Base-by-base conservation (phyloP, 2,888 invertebrate species). In the Drosophila ezoana region DNA sequence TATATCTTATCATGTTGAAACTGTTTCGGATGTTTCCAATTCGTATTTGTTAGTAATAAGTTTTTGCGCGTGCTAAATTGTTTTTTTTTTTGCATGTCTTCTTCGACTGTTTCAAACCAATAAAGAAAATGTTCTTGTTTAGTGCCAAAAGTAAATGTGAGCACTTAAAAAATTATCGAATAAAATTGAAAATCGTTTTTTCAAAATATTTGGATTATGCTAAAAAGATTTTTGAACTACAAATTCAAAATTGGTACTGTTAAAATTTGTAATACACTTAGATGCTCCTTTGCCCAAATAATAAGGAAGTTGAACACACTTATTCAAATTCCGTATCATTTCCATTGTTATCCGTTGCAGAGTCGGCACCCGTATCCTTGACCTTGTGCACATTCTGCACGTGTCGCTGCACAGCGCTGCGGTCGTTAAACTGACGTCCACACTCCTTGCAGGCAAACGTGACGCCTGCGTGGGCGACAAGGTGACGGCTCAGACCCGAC, bases 401-500 rank as follows among this genome's bases (percentile, higher is more conserved):
- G 84, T 96, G 96, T 4, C 96, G 92, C 67, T 94, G 92, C 51
- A 96, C 92, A 0, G 96, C 95, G 81, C 96, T 96, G 83, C 94
- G 94, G 93, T 96, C 96, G 13, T 93, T 94, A 90, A 96, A 96
- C 9, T 93, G 93, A 45, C 95, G 94, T 58, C 93, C 93, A 89
- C 96, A 96, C 78, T 93, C 93, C 8, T 93, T 93, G 89, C 95
- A 96, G 72, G 93, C 93, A 90, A 94, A 95, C 10, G 93, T 93
- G 79, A 94, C 93, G 0, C 95, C 95, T 0, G 94, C 93, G 88
- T 96, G 95, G 9, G 94, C 93, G 11, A 94, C 93, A 76, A 95
- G 91, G 92, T 96, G 95, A 41, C 96, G 93, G 84, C 95, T 95
- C 16, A 96, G 92, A 1, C 96, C 95, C 49, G 95, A 95, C 0